Evolutionary conservation across 2,113 vertebrate genomes (phyloP).

Genomic region (Cebidichthys violaceus): DNA sequence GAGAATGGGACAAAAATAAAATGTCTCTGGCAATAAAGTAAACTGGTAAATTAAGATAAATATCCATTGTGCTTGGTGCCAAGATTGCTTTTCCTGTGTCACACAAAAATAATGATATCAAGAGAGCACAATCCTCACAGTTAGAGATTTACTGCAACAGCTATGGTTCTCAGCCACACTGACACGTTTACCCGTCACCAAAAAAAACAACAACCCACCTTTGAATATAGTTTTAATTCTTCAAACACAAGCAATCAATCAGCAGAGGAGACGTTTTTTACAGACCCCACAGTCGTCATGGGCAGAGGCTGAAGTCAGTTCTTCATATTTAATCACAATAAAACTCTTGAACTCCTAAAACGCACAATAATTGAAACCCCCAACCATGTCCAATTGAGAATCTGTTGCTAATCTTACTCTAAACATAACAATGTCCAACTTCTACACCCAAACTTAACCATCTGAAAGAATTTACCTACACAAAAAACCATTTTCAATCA

Average conservation of each 20-base stretch:
- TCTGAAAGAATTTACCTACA: not conserved
- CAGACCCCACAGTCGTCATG: not conserved
- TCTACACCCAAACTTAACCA: not conserved
- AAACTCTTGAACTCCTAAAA: not conserved
- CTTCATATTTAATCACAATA: not conserved
- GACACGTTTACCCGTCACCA: not conserved
- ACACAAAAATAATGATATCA: slow-evolving; percentile 37
- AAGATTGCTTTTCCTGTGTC: slow-evolving; percentile 44
- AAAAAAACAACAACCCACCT: not conserved
- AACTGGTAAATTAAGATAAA: slow-evolving; percentile 65
- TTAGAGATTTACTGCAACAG: slow-evolving; percentile 38
- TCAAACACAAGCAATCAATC: not conserved
- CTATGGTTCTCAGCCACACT: slow-evolving; percentile 9
- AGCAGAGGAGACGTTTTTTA: not conserved
- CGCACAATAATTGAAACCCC: not conserved
- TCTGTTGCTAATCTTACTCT: not conserved
- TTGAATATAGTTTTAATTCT: slow-evolving; percentile 1
- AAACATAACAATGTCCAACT: not conserved
- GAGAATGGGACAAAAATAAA: slow-evolving; percentile 26
- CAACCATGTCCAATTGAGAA: not conserved
- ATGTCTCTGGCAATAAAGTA: slow-evolving; percentile 37
- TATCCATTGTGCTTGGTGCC: slow-evolving; percentile 36
- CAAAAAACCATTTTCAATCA: not conserved
- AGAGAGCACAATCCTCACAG: slow-evolving; percentile 10
- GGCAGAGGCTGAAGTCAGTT: not conserved